Evolutionary conservation across 2,113 vertebrate species (phyloP), one percentile per base, ranked within the genome.

Genomic region (Oophaga pumilio): DNA sequence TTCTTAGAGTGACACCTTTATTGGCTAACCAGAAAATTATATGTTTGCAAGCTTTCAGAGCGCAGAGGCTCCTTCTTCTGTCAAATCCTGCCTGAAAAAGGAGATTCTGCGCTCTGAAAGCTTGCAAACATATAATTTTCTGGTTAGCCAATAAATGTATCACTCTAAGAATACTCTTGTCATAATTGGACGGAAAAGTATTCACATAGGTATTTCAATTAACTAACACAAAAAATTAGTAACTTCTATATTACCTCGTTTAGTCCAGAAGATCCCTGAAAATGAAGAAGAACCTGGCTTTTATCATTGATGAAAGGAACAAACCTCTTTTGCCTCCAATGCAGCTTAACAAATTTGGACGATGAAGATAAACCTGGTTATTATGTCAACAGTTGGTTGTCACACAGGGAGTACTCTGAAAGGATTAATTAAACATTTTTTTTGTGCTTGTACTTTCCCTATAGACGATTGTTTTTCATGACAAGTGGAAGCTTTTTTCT

Each of bases 361-460:
- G 66, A 43, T 24, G 33, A 7, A 15, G 1, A 11, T 86, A 14
- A 11, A n/a, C 28, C 49, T 18, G 9, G 13, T 20, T 86, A 52
- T 64, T 52, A 52, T 86, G 74, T 86, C 26, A 62, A 86, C 74
- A 64, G 26, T 74, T 57, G 52, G 14, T 33, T 26, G 52, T 85
- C 68, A 85, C 68, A 74, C 26, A 60, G 82, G 84, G 84, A 78
- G 74, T 77, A 78, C 14, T 18, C 33, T 52, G 43, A 86, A 66
- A 62, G 49, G 73, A 86, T 64, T 78, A 66, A 22, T 24, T 62
- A 53, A 26, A 43, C 59, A 10, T 52, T 5, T 4, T 53, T 49
- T 49, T 66, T 33, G 8, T 64, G 11, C 60, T n/a, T 12, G 52
- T 59, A 24, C 5, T 7, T 22, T 78, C 74, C 24, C 49, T 86